A percentile compares a stretch with the other conserved stretches of the same genome.
Conservation (phyloP, 1,140 invertebrate genomes). For the Drosophila simulans region DNA sequence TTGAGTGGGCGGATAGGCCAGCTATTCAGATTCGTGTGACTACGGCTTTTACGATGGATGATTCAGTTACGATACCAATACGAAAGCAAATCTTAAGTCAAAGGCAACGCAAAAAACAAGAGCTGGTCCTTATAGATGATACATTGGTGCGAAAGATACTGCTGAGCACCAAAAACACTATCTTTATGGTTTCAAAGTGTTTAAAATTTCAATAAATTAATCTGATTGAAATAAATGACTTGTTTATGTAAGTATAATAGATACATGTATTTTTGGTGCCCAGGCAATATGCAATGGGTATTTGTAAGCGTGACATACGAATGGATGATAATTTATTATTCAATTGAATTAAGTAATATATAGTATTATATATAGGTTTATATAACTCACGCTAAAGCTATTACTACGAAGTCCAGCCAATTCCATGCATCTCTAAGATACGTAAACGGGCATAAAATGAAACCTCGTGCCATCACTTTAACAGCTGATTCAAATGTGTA, state of each 20-base stretch:
- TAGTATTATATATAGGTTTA: slow-evolving; percentile 53
- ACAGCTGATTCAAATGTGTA: slow-evolving; percentile 99
- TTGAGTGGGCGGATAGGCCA: background rate
- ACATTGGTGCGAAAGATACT: background rate
- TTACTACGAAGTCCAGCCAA: slow-evolving; percentile 99
- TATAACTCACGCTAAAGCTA: slow-evolving; percentile 99
- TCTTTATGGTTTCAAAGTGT: background rate
- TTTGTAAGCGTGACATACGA: slow-evolving; percentile 11
- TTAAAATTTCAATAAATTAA: no score
- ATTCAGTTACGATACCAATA: slow-evolving; percentile 25
- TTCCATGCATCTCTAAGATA: slow-evolving; percentile 99
- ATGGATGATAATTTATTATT: slow-evolving; percentile 20
- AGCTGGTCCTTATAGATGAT: slow-evolving; percentile 24
- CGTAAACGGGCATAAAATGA: slow-evolving; percentile 99
- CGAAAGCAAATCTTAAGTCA: slow-evolving; percentile 37
- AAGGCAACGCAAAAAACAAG: slow-evolving; percentile 28
- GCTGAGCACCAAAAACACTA: background rate
- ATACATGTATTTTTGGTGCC: background rate
- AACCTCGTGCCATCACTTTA: slow-evolving; percentile 99
- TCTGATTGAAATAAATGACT: no score
- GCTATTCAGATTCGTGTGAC: slow-evolving; percentile 22
- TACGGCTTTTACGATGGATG: slow-evolving; percentile 31
- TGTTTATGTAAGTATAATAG: background rate
- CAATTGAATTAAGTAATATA: slow-evolving; percentile 34
- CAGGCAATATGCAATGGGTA: background rate